phyloP scores from a whole-genome alignment of 2,797 vertebrate species.

The Xiphorhynchus erythropygius region DNA sequence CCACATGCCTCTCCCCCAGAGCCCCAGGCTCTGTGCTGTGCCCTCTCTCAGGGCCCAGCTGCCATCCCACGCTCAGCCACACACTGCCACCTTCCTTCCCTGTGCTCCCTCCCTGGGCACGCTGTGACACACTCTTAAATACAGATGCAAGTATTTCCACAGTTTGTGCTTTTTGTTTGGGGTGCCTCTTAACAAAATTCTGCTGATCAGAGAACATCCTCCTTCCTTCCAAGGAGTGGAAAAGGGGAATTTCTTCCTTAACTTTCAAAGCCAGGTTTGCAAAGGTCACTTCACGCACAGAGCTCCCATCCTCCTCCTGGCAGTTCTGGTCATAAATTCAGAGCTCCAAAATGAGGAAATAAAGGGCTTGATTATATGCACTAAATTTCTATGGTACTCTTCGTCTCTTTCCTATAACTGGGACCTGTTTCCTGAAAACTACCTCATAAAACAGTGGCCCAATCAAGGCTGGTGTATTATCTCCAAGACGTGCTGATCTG shows the following conservation, averaged over 20 bases:
- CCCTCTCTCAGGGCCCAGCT: neutral
- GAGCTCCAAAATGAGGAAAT: constrained; percentile 16
- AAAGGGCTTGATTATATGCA: constrained; percentile 44
- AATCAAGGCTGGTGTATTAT: neutral
- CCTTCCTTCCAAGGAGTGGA: neutral
- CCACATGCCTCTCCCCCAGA: neutral
- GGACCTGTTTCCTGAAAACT: neutral
- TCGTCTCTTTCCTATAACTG: neutral
- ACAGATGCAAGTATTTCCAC: neutral
- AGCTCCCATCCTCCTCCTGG: neutral
- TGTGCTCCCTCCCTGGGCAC: neutral
- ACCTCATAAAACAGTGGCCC: neutral
- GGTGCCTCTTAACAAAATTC: neutral
- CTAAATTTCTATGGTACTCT: constrained; percentile 50
- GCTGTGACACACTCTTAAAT: neutral
- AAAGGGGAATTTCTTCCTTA: neutral
- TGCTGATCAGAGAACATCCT: neutral
- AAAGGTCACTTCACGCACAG: neutral
- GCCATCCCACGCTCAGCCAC: neutral
- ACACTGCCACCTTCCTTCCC: accelerated
- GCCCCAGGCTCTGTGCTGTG: neutral
- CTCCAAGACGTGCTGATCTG: neutral
- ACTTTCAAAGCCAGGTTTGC: neutral
- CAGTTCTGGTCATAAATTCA: constrained; percentile 7
- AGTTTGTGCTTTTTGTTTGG: neutral